phyloP scores from a whole-genome alignment of 2,113 vertebrate genomes.

The Rhea pennata region DNA sequence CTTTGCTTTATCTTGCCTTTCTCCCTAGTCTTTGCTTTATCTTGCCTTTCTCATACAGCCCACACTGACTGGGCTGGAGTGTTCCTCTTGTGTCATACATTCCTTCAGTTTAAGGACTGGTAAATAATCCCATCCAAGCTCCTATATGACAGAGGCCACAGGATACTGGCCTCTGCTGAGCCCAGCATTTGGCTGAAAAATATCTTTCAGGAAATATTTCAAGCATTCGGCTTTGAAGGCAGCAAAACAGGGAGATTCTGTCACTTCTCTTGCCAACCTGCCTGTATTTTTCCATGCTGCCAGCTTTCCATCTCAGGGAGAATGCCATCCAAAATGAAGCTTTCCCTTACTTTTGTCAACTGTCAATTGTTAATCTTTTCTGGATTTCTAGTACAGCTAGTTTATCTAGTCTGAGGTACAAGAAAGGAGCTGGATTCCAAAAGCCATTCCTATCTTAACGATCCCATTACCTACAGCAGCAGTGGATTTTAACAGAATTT shows the following conservation, averaged over 20 bases:
- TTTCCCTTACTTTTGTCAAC: neutral
- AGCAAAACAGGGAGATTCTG: neutral
- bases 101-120: neutral
- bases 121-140: neutral
- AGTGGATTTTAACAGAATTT: neutral
- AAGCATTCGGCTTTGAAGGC: neutral
- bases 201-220: neutral
- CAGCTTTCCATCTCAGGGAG: neutral
- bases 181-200: neutral
- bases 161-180: neutral
- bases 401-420: neutral
- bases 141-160: neutral
- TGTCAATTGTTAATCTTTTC: neutral
- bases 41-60: neutral
- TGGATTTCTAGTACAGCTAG: neutral
- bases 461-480: neutral
- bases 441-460: neutral
- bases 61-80: accelerated
- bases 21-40: neutral
- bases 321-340: neutral
- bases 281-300: neutral
- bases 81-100: neutral
- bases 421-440: neutral
- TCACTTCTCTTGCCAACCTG: neutral
- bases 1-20: neutral